Conservation (phyloP, 1,140 invertebrate genomes). For the Aphis craccivora region DNA sequence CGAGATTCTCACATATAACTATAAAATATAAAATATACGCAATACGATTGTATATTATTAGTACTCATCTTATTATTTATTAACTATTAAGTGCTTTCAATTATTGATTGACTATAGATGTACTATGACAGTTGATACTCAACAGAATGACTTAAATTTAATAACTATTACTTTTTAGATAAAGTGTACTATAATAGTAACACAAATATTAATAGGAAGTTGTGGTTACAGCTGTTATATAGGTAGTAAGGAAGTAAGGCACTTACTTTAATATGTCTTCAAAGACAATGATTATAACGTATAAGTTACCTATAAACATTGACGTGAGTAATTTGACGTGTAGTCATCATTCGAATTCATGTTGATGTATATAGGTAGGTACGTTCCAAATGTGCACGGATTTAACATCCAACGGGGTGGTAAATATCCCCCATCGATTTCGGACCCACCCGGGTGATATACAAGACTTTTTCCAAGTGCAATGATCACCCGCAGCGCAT, state of each 20-base stretch:
- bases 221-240: too few species aligned
- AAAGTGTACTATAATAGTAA: too few species aligned
- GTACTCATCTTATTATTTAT: background rate
- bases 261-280: too few species aligned
- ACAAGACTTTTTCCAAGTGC: background rate
- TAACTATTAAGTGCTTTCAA: background rate
- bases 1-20: background rate
- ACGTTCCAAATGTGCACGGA: background rate
- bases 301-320: too few species aligned
- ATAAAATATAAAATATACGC: background rate
- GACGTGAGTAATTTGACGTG: too few species aligned
- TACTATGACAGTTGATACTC: too few species aligned
- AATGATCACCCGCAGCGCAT: background rate
- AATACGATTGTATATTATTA: background rate
- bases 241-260: too few species aligned
- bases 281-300: too few species aligned
- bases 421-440: background rate
- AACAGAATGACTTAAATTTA: too few species aligned
- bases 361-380: background rate
- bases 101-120: background rate
- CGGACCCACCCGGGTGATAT: background rate
- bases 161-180: too few species aligned
- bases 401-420: too few species aligned
- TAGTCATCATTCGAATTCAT: background rate
- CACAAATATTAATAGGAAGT: too few species aligned